Base-by-base conservation (phyloP, 2,797 vertebrate species). In the Mormyrus proboscirostris region DNA sequence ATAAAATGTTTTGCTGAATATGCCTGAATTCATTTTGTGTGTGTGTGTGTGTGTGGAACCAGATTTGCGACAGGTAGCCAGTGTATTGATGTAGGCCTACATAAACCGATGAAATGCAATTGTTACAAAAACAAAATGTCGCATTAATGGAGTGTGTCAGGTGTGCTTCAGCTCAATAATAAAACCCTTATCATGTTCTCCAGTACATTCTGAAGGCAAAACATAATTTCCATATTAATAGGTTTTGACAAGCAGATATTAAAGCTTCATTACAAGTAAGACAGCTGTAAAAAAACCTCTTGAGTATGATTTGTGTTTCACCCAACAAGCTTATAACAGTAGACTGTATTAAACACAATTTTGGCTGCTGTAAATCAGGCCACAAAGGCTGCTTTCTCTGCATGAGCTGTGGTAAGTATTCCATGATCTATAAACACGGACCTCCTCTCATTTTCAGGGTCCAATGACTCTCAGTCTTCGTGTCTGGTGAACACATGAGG, bases 151-250 rank as follows among this genome's bases (percentile, higher is more conserved):
- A 84, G 38, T 84, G 88, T 84, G 88, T 89, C 88, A 89, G 88
- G 88, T 84, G 41, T 84, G 38, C 38, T 83, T 41, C 88, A 22
- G 53, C 76, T 83, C 88, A 84, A 89, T 89, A 84, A 84, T 79
- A 41, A 89, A 82, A 79, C 88, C 76, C 76, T 79, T 82, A 82
- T 83, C 79, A 84, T 83, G 73, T 59, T 89, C 76, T 59, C 88
- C 51, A 53, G 76, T 89, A 89, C 88, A 69, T 84, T 89, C 76
- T 89, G 88, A 79, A 89, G 76, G 53, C 88, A 89, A 83, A 79
- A 84, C 41, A 79, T 89, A 84, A 89, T 89, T 89, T 89, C 29
- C 88, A 89, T 89, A 89, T 89, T 89, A 89, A 89, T 89, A 53
- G 51, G 44, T 89, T 84, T 84, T 79, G 76, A 79, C 53, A 62